Evolutionary conservation across 1,140 invertebrate species (phyloP).

Genomic region (Drosophila sechellia): DNA sequence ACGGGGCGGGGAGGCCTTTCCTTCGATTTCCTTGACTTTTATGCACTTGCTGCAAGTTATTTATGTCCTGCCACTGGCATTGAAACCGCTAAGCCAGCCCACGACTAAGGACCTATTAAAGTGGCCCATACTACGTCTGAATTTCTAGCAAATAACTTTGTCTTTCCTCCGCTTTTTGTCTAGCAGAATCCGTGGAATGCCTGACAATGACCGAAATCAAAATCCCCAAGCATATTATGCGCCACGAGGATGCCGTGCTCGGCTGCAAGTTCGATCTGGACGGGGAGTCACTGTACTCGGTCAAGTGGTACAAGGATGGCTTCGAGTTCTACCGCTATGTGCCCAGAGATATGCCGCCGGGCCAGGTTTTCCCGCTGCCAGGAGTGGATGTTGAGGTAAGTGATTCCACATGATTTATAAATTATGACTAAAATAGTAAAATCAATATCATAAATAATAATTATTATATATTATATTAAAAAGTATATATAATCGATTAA

Average conservation of each 20-base stretch:
- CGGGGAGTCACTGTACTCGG: slow-evolving; percentile 92
- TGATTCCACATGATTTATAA: no score
- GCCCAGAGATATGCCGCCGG: slow-evolving; percentile 89
- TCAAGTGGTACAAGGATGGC: slow-evolving; percentile 95
- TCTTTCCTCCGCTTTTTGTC: background rate
- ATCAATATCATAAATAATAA: no score
- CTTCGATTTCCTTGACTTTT: slow-evolving; percentile 83
- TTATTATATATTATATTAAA: no score
- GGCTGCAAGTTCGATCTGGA: slow-evolving; percentile 93
- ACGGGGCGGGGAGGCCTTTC: slow-evolving; percentile 24
- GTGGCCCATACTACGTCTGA: slow-evolving; percentile 12
- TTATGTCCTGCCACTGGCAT: slow-evolving; percentile 72
- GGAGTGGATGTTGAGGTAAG: slow-evolving; percentile 94
- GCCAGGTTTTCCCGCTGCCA: slow-evolving; percentile 89
- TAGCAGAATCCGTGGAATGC: slow-evolving; percentile 81
- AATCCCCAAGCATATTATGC: slow-evolving; percentile 89
- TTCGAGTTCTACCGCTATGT: slow-evolving; percentile 94
- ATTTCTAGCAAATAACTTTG: slow-evolving; percentile 34
- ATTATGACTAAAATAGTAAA: no score
- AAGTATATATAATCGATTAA: no score
- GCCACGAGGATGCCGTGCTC: slow-evolving; percentile 88
- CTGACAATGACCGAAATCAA: slow-evolving; percentile 88
- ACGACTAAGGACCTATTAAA: slow-evolving; percentile 51
- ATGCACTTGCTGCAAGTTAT: slow-evolving; percentile 80
- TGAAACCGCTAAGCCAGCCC: slow-evolving; percentile 42